Conservation (phyloP, 30 jellyfish, hydroid and myxozoan species). For the Turritopsis dohrnii region DNA sequence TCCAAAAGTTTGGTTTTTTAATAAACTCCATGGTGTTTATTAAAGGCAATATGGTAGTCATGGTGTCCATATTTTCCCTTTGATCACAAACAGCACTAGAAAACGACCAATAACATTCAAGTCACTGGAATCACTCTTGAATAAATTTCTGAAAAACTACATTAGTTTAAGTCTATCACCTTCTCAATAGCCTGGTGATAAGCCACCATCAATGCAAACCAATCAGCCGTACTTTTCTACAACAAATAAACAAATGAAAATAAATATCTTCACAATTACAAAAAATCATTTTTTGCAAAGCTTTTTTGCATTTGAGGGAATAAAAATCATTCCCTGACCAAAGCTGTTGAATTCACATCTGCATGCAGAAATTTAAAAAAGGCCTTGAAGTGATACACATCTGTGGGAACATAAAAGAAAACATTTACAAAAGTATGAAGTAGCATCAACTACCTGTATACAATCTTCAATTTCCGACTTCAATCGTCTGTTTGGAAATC, state of each 20-base stretch:
- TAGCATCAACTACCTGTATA: conserved; percentile 38
- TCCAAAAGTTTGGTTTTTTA: no score
- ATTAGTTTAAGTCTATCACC: no score
- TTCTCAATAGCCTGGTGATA: conserved; percentile 51
- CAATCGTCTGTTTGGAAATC: conserved; percentile 59
- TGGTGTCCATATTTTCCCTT: no score
- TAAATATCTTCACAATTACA: no score
- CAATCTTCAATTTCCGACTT: conserved; percentile 46
- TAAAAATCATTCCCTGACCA: no score
- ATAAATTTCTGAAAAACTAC: no score
- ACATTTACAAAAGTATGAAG: neutral
- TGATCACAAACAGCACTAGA: no score
- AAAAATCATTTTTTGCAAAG: neutral
- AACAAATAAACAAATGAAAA: neutral
- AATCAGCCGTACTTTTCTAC: conserved; percentile 66
- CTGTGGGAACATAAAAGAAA: no score
- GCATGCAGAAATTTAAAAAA: neutral
- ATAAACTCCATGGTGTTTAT: no score
- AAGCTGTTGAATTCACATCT: neutral
- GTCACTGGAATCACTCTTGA: no score
- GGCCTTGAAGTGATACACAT: neutral
- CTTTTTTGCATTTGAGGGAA: neutral
- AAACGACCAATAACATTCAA: no score
- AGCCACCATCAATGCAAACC: conserved; percentile 59
- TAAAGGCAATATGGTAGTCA: no score